phyloP scores from a whole-genome alignment of 2,797 vertebrate species.

The Coluber constrictor region DNA sequence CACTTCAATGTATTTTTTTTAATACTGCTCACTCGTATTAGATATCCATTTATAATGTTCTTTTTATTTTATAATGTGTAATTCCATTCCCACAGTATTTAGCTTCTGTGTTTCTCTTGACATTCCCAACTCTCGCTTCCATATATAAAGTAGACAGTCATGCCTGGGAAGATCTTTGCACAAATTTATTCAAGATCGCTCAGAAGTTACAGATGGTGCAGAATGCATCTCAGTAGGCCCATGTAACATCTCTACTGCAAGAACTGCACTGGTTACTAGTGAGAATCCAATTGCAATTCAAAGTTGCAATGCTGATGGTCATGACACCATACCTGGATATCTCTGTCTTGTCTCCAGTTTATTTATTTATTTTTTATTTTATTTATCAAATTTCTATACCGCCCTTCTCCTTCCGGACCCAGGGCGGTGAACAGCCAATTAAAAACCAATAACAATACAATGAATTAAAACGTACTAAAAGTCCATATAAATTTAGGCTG shows the following conservation, averaged over 20 bases:
- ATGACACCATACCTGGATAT: background rate
- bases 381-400: too few species aligned
- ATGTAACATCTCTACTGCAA: background rate
- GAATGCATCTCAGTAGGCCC: background rate
- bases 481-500: too few species aligned
- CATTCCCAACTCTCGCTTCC: background rate
- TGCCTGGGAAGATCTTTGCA: background rate
- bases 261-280: background rate
- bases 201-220: background rate
- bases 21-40: background rate
- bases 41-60: background rate
- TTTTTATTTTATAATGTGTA: background rate
- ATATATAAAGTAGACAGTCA: background rate
- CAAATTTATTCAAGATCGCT: background rate
- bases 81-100: background rate
- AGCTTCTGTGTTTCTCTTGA: background rate
- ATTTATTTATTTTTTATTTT: too few species aligned
- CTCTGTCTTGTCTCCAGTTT: background rate
- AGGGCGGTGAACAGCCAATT: too few species aligned
- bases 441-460: too few species aligned
- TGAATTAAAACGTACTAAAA: too few species aligned
- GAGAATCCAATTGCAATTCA: background rate
- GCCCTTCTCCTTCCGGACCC: too few species aligned
- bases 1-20: background rate
- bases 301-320: background rate